Percentiles rank a stretch among this genome's conserved stretches.
Conservation (phyloP, 2,797 vertebrate genomes). For the Chelon auratus region DNA sequence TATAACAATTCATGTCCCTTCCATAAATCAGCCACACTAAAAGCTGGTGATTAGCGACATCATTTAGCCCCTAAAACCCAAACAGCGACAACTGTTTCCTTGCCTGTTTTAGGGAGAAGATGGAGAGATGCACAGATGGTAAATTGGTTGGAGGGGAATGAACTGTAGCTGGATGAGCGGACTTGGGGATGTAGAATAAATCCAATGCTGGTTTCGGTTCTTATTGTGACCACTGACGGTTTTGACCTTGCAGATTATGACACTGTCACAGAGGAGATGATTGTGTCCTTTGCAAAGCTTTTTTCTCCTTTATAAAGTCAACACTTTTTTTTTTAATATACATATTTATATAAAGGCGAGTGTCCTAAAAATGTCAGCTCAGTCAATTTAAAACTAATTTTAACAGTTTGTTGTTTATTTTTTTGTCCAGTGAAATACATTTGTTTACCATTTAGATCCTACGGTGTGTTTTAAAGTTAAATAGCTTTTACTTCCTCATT, state of each 20-base stretch:
- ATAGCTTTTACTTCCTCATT: not conserved
- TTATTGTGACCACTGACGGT: conserved; percentile 42
- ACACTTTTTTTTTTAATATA: not conserved
- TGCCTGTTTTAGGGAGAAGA: conserved; percentile 93
- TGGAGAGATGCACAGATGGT: conserved; percentile 88
- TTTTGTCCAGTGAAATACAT: not conserved
- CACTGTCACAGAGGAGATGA: conserved; percentile 16
- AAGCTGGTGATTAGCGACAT: conserved; percentile 94
- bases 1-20: conserved; percentile 94
- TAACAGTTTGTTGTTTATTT: not conserved
- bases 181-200: conserved; percentile 67
- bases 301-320: conserved; percentile 7
- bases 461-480: not conserved
- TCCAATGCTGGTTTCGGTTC: conserved; percentile 61
- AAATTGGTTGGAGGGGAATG: conserved; percentile 90
- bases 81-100: conserved; percentile 95
- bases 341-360: not conserved
- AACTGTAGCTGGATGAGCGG: conserved; percentile 84
- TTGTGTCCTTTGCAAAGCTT: not conserved
- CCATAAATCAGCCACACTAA: conserved; percentile 96
- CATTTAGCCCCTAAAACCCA: conserved; percentile 93
- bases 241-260: conserved; percentile 64
- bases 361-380: not conserved
- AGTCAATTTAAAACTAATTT: conserved; percentile 9
- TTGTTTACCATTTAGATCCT: not conserved